These are phyloP conservation scores for Vollenhovia emeryi DNA, from an alignment of 1,140 invertebrate species.

Conservation along the genomic window DNA sequence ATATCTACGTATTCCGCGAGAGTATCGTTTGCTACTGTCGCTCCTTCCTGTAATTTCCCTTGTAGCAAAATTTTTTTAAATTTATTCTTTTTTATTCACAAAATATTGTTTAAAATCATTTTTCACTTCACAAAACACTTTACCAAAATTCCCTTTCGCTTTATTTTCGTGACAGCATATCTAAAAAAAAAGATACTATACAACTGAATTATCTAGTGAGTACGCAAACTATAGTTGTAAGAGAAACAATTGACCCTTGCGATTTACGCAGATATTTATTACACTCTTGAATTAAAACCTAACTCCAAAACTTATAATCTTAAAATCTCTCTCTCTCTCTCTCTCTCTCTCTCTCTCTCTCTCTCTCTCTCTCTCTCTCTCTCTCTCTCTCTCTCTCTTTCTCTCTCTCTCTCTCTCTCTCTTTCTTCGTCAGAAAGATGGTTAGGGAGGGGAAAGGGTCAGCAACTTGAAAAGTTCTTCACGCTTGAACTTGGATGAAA, in stretches of 20 bases:
- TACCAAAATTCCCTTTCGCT: not conserved
- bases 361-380: too few relatives aligned
- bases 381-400: too few relatives aligned
- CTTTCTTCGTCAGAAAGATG: too few relatives aligned
- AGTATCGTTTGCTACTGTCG: not conserved
- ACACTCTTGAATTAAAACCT: constrained; percentile 60
- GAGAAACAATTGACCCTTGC: constrained; percentile 29
- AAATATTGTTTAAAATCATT: not conserved
- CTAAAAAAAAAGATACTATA: not conserved
- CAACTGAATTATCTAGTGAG: constrained; percentile 17
- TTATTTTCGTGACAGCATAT: not conserved
- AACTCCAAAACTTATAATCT: constrained; percentile 63
- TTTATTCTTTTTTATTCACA: not conserved
- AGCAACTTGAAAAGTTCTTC: constrained; percentile 60
- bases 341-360: too few relatives aligned
- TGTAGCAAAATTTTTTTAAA: too few relatives aligned
- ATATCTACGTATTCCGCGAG: not conserved
- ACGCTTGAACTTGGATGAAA: constrained; percentile 35
- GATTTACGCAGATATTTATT: constrained; percentile 62
- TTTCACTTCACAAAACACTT: not conserved
- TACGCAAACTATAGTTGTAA: not conserved
- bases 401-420: too few relatives aligned
- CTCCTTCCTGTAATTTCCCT: not conserved
- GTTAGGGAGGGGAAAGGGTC: not conserved
- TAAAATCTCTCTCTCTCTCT: constrained; percentile 47